Conservation (phyloP, 1,140 invertebrate species). For the Rhagoletis pomonella region DNA sequence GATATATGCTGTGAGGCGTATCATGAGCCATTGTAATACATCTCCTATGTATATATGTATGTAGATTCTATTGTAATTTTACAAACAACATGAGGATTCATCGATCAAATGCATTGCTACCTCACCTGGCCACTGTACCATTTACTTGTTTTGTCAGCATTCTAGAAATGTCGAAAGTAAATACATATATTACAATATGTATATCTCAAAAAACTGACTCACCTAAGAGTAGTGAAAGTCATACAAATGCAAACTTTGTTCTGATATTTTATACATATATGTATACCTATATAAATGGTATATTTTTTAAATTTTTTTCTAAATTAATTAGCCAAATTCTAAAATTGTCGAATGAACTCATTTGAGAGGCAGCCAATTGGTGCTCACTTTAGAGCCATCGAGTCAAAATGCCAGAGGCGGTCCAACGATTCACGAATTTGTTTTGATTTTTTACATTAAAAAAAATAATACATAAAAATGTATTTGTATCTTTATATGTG, state of each 20-base stretch:
- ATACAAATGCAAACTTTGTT: background rate
- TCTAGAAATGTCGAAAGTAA: too few species aligned
- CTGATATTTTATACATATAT: background rate
- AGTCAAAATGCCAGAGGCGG: constrained; percentile 7
- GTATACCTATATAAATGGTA: background rate
- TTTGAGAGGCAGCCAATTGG: constrained; percentile 57
- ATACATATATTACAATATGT: too few species aligned
- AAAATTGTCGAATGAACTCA: constrained; percentile 71
- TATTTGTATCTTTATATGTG: background rate
- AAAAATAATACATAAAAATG: too few species aligned
- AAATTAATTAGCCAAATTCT: constrained; percentile 73
- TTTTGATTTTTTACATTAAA: constrained; percentile 3
- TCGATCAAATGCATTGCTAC: too few species aligned
- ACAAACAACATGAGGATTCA: too few species aligned
- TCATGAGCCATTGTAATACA: too few species aligned
- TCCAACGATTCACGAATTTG: background rate
- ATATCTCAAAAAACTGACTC: background rate
- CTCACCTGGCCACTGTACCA: too few species aligned
- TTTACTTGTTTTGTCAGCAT: too few species aligned
- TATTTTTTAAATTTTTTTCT: constrained; percentile 56
- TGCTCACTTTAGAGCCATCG: constrained; percentile 27
- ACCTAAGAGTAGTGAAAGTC: background rate
- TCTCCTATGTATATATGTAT: too few species aligned
- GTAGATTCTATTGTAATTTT: too few species aligned
- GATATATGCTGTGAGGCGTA: too few species aligned